Conservation (phyloP, 2,888 invertebrate genomes). For the Ecliptopera silaceata region DNA sequence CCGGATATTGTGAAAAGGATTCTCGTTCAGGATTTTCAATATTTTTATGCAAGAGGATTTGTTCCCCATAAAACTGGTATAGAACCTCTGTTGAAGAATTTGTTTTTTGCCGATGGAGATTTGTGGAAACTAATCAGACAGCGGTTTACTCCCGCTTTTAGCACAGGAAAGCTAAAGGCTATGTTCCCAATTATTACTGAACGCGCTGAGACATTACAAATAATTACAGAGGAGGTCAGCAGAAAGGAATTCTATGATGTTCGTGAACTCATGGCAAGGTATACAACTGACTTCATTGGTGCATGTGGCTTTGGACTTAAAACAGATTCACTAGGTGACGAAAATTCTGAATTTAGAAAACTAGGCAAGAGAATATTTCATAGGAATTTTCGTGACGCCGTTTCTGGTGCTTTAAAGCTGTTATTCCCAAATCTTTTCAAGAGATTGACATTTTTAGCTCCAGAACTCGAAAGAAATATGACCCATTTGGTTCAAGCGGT, state of each 20-base stretch:
- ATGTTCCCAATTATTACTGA: slow-evolving; percentile 65
- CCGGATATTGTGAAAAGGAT: slow-evolving; percentile 55
- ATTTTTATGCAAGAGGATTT: slow-evolving; percentile 54
- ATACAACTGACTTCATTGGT: slow-evolving; percentile 60
- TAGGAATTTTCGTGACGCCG: slow-evolving; percentile 31
- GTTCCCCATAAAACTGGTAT: slow-evolving; percentile 46
- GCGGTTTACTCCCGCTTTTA: slow-evolving; percentile 61
- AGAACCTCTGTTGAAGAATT: slow-evolving; percentile 54
- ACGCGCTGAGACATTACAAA: slow-evolving; percentile 52
- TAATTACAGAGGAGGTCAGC: slow-evolving; percentile 35
- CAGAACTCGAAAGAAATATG: slow-evolving; percentile 45
- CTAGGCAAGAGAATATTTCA: slow-evolving; percentile 53
- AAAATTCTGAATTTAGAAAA: slow-evolving; percentile 53
- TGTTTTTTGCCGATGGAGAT: slow-evolving; percentile 61
- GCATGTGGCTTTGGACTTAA: slow-evolving; percentile 61
- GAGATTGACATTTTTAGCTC: slow-evolving; percentile 39
- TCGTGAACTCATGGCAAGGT: slow-evolving; percentile 61
- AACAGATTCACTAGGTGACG: slow-evolving; percentile 52
- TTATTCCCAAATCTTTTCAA: slow-evolving; percentile 49
- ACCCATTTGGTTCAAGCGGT: slow-evolving; percentile 50
- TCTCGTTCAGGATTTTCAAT: slow-evolving; percentile 49
- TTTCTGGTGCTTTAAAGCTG: slow-evolving; percentile 45
- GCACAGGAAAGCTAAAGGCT: slow-evolving; percentile 57
- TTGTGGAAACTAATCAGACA: slow-evolving; percentile 59
- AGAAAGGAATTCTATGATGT: slow-evolving; percentile 39